These are phyloP conservation scores for Morinoia aosen DNA, from an alignment of 2,888 invertebrate genomes.

Conservation along the genomic window DNA sequence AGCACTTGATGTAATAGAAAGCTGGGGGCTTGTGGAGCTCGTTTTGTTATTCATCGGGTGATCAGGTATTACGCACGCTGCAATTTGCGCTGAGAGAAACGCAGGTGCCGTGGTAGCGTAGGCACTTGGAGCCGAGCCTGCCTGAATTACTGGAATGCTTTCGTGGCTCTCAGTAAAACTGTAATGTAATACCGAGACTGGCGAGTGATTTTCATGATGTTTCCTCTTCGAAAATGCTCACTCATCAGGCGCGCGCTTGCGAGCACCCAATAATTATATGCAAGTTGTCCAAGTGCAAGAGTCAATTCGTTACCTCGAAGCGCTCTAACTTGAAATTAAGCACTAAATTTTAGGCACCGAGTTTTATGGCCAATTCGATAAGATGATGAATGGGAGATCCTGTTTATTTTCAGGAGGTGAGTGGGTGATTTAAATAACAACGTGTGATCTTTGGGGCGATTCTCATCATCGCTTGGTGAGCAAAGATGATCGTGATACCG, in stretches of 20 bases:
- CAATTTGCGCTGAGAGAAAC: conserved; percentile 16
- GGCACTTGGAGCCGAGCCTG: not conserved
- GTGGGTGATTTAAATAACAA: conserved; percentile 42
- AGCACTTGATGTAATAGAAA: not conserved
- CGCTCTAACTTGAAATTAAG: conserved; percentile 27
- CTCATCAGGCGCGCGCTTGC: conserved; percentile 8
- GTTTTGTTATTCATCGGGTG: conserved; percentile 30
- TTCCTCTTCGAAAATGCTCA: conserved; percentile 8
- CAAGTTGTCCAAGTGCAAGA: conserved; percentile 30
- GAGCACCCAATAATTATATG: conserved; percentile 45
- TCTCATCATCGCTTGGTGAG: not conserved
- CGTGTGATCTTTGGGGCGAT: conserved; percentile 36
- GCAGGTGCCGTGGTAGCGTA: conserved; percentile 3
- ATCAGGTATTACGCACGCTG: not conserved
- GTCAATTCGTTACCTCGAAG: not conserved
- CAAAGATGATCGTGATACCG: conserved; percentile 14
- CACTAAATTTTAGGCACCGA: conserved; percentile 33
- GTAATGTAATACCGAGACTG: not conserved
- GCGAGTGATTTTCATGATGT: conserved; percentile 27
- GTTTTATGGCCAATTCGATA: conserved; percentile 49
- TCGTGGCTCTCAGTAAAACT: not conserved
- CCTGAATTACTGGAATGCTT: conserved; percentile 10
- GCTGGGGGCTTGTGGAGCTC: conserved; percentile 10
- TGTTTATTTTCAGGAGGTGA: conserved; percentile 51
- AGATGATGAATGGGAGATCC: conserved; percentile 41